A percentile compares a stretch with the other conserved stretches of the same genome.
These are phyloP conservation scores for Lithosia quadra DNA, from an alignment of 2,888 invertebrate genomes.

Conservation along the genomic window DNA sequence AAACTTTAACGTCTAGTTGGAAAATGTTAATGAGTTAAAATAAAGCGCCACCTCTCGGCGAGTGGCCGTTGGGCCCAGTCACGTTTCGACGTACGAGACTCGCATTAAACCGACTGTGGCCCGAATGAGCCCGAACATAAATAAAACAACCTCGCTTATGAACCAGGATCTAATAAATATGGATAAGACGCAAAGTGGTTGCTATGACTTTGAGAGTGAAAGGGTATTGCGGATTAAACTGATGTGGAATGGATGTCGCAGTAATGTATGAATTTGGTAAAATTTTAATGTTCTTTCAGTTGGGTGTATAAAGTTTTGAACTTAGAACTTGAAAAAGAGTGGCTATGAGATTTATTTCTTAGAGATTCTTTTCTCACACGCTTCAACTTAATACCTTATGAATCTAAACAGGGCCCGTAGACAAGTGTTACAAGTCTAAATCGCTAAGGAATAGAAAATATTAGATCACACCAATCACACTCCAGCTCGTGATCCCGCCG, in stretches of 20 bases:
- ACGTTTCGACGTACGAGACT: slow-evolving; percentile 38
- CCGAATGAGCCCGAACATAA: slow-evolving; percentile 38
- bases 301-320: too few species aligned
- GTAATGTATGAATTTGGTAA: background rate
- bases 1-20: slow-evolving; percentile 11
- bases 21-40: slow-evolving; percentile 22
- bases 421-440: too few species aligned
- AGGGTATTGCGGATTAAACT: slow-evolving; percentile 19
- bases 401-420: too few species aligned
- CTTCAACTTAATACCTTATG: too few species aligned
- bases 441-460: too few species aligned
- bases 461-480: too few species aligned
- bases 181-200: slow-evolving; percentile 26
- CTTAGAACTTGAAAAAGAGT: too few species aligned
- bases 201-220: slow-evolving; percentile 12
- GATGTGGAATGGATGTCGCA: slow-evolving; percentile 6
- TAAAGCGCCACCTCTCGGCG: slow-evolving; percentile 14
- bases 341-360: too few species aligned
- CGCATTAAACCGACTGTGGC: slow-evolving; percentile 22
- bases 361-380: too few species aligned
- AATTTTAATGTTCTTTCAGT: slow-evolving; percentile 7
- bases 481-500: too few species aligned
- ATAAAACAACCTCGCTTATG: slow-evolving; percentile 50
- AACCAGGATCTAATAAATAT: slow-evolving; percentile 37
- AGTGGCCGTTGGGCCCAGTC: slow-evolving; percentile 24